Base-by-base conservation (phyloP, 2,113 vertebrate genomes). In the Callopanchax toddi region DNA sequence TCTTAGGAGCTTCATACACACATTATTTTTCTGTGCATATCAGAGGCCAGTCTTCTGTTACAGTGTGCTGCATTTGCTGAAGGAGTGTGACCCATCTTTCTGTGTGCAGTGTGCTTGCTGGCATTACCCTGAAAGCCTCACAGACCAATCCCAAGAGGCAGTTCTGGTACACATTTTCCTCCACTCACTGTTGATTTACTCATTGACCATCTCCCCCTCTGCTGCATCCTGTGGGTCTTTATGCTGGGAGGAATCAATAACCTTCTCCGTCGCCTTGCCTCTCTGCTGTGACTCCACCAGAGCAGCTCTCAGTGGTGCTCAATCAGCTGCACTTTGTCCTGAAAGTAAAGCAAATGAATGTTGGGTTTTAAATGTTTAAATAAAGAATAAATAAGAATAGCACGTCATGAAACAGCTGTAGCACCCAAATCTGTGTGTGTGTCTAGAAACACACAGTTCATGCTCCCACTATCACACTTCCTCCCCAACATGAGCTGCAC, bases 401-500 rank as follows among this genome's bases (percentile, higher is more conserved):
- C 25, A 29, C 34, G n/a, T 46, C 18, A 26, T 61, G 52, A 74
- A 67, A 59, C 43, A 61, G 21, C 18, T 17, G 45, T 26, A 44
- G 60, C 18, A 11, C 17, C 32, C 17, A 25, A 49, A 45, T 58
- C 45, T 37, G 7, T 18, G 26, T 18, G 34, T 29, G n/a, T 58
- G 29, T 43, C 17, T 49, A 22, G 17, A 49, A 20, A 50, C 37
- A 58, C 57, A 72, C 76, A 65, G 75, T 42, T 21, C 39, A 53
- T 49, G 50, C 17, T 65, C 64, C 32, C 67, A 70, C 54, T 82
- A 64, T 82, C 80, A 67, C 67, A 15, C 61, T 74, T 59, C 37
- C 66, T 52, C 62, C 46, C 70, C 82, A 71, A 77, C 81, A 89
- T 87, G 80, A 88, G 80, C 72, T 49, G 59, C 77, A 74, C 80